Conservation (phyloP, 2,888 invertebrate genomes). For the Dascillus cervinus region DNA sequence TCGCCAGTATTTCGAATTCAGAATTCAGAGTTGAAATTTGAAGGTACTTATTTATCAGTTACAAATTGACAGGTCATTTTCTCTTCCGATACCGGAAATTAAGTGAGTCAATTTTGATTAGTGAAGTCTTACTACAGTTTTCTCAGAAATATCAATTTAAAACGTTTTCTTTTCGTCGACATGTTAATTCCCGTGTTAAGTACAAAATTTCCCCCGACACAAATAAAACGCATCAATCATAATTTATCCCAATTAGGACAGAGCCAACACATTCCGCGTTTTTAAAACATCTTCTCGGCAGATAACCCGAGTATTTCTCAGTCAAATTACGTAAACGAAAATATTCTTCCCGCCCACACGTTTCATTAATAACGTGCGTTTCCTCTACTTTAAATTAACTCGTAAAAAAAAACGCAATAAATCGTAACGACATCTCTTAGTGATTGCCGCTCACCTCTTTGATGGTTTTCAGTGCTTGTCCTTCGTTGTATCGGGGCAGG, state of each 20-base stretch:
- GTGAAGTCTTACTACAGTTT: no score
- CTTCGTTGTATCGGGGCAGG: conserved; percentile 29
- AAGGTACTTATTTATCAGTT: no score
- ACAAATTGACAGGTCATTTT: no score
- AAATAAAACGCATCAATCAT: conserved; percentile 3
- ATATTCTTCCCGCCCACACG: conserved; percentile 18
- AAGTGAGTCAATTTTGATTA: no score
- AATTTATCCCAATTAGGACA: conserved; percentile 11
- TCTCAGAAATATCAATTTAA: no score
- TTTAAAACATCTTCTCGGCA: no score
- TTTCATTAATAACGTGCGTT: conserved; percentile 18
- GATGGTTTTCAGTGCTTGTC: conserved; percentile 18
- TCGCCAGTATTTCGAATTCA: no score
- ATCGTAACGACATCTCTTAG: conserved; percentile 3
- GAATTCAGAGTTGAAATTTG: no score
- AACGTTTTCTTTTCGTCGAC: no score
- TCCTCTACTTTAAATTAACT: conserved; percentile 6
- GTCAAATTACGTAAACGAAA: conserved; percentile 18
- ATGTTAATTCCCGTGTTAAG: no score
- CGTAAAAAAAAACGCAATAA: conserved; percentile 1
- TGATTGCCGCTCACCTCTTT: conserved; percentile 28
- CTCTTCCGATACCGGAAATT: no score
- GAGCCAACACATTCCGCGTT: conserved; percentile 7
- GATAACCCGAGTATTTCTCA: conserved; percentile 6
- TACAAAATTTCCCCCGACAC: no score